These are phyloP conservation scores for Aldabrachelys gigantea DNA, from an alignment of 2,113 vertebrate genomes.

Conservation along the genomic window DNA sequence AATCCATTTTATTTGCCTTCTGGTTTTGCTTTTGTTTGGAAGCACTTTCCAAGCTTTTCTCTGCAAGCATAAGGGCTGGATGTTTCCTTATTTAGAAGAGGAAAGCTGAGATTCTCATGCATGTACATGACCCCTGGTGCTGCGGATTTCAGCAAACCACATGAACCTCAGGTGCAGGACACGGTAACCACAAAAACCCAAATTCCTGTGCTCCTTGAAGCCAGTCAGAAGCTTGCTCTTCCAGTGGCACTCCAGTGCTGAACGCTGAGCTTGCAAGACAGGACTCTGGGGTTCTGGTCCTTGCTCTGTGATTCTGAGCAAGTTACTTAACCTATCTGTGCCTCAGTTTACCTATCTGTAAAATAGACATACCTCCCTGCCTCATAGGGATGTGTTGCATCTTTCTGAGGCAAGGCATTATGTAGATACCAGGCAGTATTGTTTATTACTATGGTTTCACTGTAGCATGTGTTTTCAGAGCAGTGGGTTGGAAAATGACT, in stretches of 20 bases:
- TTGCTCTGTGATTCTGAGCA: not conserved
- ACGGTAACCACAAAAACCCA: not conserved
- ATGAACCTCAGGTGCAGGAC: not conserved
- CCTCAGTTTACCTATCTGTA: not conserved
- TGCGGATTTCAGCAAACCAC: not conserved
- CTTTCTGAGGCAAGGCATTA: not conserved
- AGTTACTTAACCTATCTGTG: not conserved
- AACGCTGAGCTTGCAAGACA: not conserved
- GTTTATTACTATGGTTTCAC: fast-evolving
- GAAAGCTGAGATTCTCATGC: not conserved
- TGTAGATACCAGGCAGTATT: fast-evolving
- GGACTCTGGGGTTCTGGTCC: fast-evolving
- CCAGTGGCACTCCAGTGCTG: not conserved
- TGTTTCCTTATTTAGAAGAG: not conserved
- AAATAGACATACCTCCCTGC: not conserved
- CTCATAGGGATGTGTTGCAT: not conserved
- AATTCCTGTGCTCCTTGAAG: not conserved
- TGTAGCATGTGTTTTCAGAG: fast-evolving
- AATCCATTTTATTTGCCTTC: not conserved
- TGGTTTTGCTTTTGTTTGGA: not conserved
- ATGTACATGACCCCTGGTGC: not conserved
- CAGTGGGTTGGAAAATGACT: not conserved
- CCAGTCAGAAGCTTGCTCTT: not conserved
- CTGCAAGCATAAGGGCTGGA: not conserved
- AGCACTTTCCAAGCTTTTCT: not conserved